Evolutionary conservation across 2,888 invertebrate genomes (phyloP).

Genomic region (Hypena proboscidalis): DNA sequence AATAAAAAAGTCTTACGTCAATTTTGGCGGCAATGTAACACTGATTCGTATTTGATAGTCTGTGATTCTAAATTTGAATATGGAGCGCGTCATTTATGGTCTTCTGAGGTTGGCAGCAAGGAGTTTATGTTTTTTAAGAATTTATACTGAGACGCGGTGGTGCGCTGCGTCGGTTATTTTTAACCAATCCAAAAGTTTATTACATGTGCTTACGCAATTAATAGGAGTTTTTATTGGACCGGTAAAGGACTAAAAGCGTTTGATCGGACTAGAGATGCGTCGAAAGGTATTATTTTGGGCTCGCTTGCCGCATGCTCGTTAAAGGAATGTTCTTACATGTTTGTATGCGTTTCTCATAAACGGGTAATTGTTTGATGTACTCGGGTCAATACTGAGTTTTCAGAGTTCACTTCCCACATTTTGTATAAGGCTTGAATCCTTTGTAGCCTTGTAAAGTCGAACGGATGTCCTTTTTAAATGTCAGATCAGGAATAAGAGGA

Average conservation of each 20-base stretch:
- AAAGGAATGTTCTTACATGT: constrained; percentile 27
- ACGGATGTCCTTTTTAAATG: constrained; percentile 1
- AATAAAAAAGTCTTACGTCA: constrained; percentile 65
- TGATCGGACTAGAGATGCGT: constrained; percentile 61
- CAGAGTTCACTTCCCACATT: constrained; percentile 13
- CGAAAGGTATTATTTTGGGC: constrained; percentile 55
- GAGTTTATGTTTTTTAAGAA: constrained; percentile 85
- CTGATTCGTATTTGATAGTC: constrained; percentile 66
- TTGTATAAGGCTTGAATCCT: constrained; percentile 3
- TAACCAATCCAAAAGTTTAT: constrained; percentile 83
- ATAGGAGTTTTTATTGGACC: constrained; percentile 82
- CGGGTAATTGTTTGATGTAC: constrained; percentile 26
- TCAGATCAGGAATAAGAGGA: too few species aligned
- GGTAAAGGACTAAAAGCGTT: constrained; percentile 78
- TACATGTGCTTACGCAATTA: constrained; percentile 82
- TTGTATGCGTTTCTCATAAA: constrained; percentile 34
- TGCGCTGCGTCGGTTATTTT: constrained; percentile 76
- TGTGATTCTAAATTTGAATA: constrained; percentile 53
- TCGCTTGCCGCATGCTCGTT: constrained; percentile 20
- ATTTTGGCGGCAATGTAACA: constrained; percentile 65
- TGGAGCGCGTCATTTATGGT: constrained; percentile 36
- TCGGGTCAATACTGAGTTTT: constrained; percentile 7
- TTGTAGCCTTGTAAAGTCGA: background rate
- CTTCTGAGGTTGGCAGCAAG: constrained; percentile 47
- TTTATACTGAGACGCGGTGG: constrained; percentile 74